Percentiles rank a stretch among this genome's conserved stretches.
Conservation (phyloP, 2,888 invertebrate genomes). For the Andrena flavipes region DNA sequence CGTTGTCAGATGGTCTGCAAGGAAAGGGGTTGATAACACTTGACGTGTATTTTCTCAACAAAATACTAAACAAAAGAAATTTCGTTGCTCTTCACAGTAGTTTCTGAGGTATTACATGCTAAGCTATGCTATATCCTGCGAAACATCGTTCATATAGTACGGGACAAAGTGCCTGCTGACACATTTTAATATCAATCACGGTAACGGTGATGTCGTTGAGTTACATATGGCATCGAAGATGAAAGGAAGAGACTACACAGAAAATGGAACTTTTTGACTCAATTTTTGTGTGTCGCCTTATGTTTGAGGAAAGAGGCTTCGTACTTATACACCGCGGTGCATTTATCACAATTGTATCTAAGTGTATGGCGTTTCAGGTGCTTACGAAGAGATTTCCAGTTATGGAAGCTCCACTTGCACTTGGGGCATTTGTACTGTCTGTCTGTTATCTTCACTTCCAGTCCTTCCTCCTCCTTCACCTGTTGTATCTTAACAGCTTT, state of each 20-base stretch:
- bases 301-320: slow-evolving; percentile 43
- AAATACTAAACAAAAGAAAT: too few relatives aligned
- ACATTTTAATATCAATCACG: too few relatives aligned
- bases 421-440: slow-evolving; percentile 27
- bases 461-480: background rate
- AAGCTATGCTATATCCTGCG: too few relatives aligned
- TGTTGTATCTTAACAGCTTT: too few relatives aligned
- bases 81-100: too few relatives aligned
- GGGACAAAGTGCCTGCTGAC: too few relatives aligned
- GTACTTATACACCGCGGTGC: slow-evolving; percentile 37
- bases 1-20: too few relatives aligned
- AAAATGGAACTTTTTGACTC: background rate
- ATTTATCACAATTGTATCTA: slow-evolving; percentile 30
- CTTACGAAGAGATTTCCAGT: background rate
- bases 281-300: slow-evolving; percentile 18
- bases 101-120: too few relatives aligned
- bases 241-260: background rate
- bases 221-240: background rate
- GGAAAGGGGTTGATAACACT: too few relatives aligned
- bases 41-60: too few relatives aligned
- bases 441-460: background rate
- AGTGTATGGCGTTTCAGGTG: slow-evolving; percentile 27
- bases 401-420: slow-evolving; percentile 39
- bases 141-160: too few relatives aligned
- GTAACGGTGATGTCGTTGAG: background rate